A percentile compares a stretch with the other conserved stretches of the same genome.
These are phyloP conservation scores for Micromys minutus DNA, from an alignment of 2,113 vertebrate genomes.

Conservation along the genomic window DNA sequence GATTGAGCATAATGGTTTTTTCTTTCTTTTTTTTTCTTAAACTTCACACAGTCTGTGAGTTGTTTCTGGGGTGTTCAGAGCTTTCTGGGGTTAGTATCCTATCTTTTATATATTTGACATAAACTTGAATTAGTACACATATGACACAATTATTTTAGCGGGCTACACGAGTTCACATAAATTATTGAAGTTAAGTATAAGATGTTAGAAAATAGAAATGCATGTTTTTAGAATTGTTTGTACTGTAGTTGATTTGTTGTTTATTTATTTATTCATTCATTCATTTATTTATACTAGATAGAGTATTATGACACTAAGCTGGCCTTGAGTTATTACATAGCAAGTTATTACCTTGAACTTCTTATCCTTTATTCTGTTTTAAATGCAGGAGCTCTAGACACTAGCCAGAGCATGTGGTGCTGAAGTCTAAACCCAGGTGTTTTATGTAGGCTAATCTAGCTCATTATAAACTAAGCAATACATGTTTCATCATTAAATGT, in stretches of 20 bases:
- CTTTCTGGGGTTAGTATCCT: too few species aligned
- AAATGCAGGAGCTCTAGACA: neutral
- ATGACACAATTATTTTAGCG: too few species aligned
- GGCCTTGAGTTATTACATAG: too few species aligned
- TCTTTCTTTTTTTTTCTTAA: too few species aligned
- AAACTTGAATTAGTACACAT: neutral
- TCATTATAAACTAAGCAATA: neutral
- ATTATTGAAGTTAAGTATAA: neutral
- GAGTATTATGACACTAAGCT: neutral
- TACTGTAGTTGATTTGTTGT: neutral
- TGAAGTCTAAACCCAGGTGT: neutral
- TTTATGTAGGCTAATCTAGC: neutral
- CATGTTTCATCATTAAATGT: slow-evolving; percentile 2
- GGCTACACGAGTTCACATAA: neutral
- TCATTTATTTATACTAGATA: neutral
- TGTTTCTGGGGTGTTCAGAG: too few species aligned
- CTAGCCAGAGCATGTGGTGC: too few species aligned
- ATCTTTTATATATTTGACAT: neutral
- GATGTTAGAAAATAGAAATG: neutral
- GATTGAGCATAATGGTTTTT: too few species aligned
- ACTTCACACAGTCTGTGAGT: too few species aligned
- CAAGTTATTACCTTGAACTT: too few species aligned
- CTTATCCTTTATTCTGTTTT: too few species aligned
- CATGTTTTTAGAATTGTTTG: neutral
- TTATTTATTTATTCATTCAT: neutral